Evolutionary conservation across 92 coral and sea anemone genomes (phyloP).

Genomic region (Zoanthus sansibaricus): DNA sequence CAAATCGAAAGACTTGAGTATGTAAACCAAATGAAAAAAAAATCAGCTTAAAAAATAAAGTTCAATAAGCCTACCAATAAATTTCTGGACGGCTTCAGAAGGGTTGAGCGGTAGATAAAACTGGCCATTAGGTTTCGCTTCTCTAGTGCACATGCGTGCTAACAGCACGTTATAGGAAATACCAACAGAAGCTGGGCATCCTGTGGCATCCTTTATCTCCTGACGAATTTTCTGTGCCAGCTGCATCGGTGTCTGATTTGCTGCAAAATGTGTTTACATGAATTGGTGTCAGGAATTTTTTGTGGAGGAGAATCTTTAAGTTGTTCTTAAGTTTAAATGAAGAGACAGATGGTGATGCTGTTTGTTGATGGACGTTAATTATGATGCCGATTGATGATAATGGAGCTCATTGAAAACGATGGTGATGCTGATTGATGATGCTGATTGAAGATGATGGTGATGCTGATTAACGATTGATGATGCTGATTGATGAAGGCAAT

Average conservation of each 20-base stretch:
- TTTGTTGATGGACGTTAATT: no score
- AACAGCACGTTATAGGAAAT: constrained; percentile 79
- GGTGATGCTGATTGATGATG: no score
- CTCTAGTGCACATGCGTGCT: constrained; percentile 94
- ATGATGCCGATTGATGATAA: no score
- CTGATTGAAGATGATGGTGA: no score
- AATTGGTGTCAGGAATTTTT: no score
- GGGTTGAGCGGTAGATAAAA: constrained; percentile 63
- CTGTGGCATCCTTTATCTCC: constrained; percentile 76
- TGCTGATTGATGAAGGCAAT: no score
- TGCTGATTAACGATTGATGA: no score
- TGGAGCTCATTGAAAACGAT: no score
- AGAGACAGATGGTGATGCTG: no score
- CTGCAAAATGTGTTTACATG: constrained; percentile 42
- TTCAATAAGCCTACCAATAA: constrained; percentile 74
- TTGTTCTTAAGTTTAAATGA: no score
- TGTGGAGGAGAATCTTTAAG: no score
- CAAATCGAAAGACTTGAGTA: no score
- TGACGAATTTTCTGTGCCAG: constrained; percentile 84
- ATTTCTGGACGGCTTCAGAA: constrained; percentile 61
- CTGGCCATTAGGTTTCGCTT: constrained; percentile 94
- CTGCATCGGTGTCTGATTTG: constrained; percentile 70
- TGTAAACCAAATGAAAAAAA: not conserved
- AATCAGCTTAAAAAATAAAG: not conserved
- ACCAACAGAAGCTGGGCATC: constrained; percentile 93